Evolutionary conservation across 2,888 invertebrate species (phyloP).

Genomic region (Embidobia sp.): DNA sequence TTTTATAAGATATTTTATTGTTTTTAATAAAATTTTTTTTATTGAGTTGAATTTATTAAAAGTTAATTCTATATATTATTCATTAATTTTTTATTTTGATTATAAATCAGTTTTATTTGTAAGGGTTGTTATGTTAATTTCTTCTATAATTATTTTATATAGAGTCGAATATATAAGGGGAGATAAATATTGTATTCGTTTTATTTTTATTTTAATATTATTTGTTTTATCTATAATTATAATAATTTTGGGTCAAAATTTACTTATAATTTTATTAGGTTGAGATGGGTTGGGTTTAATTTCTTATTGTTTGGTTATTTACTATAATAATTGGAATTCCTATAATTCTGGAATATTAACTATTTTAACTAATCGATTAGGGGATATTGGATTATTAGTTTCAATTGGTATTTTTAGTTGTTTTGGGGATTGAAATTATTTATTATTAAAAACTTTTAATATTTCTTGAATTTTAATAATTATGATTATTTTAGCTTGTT

Average conservation of each 20-base stretch:
- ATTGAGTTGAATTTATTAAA: slow-evolving; percentile 84
- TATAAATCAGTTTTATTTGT: slow-evolving; percentile 86
- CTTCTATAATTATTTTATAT: slow-evolving; percentile 78
- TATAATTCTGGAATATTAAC: slow-evolving; percentile 88
- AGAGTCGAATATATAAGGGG: slow-evolving; percentile 83
- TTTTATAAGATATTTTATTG: slow-evolving; percentile 81
- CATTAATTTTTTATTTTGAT: slow-evolving; percentile 85
- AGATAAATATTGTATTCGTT: slow-evolving; percentile 81
- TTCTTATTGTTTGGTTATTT: slow-evolving; percentile 89
- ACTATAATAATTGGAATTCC: slow-evolving; percentile 87
- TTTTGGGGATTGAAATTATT: slow-evolving; percentile 75
- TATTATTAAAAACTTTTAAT: slow-evolving; percentile 82
- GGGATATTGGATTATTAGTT: slow-evolving; percentile 66
- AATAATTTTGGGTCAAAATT: slow-evolving; percentile 87
- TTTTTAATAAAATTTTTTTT: slow-evolving; percentile 84
- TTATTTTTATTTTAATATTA: slow-evolving; percentile 86
- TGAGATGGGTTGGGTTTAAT: slow-evolving; percentile 88
- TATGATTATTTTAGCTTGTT: slow-evolving; percentile 82
- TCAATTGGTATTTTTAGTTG: slow-evolving; percentile 51
- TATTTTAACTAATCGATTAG: slow-evolving; percentile 86
- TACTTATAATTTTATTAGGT: slow-evolving; percentile 87
- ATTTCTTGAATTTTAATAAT: slow-evolving; percentile 69
- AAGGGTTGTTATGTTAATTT: slow-evolving; percentile 86
- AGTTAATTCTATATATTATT: slow-evolving; percentile 82
- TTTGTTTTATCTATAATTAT: slow-evolving; percentile 87